These are phyloP conservation scores for Microhierax caerulescens DNA, from an alignment of 2,797 vertebrate genomes.

Conservation along the genomic window DNA sequence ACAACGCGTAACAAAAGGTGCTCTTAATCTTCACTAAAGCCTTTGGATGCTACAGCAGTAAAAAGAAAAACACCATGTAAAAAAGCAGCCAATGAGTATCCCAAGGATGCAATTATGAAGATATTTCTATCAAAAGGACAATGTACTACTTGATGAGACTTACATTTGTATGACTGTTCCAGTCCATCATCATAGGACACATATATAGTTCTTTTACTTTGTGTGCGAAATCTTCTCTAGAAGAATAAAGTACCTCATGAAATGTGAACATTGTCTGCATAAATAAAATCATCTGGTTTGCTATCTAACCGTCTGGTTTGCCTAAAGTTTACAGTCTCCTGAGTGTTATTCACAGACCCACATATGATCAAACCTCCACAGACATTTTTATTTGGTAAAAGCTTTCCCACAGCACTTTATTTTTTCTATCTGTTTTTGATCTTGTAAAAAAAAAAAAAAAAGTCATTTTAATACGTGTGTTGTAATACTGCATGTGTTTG, in stretches of 20 bases:
- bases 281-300: slow-evolving; percentile 76
- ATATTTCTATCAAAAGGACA: slow-evolving; percentile 68
- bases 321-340: slow-evolving; percentile 72
- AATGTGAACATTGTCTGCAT: slow-evolving; percentile 68
- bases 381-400: slow-evolving; percentile 61
- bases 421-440: slow-evolving; percentile 68
- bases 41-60: neutral
- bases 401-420: slow-evolving; percentile 74
- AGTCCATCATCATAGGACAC: neutral
- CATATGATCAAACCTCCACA: slow-evolving; percentile 66
- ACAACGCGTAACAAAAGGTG: neutral
- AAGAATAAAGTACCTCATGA: slow-evolving; percentile 59
- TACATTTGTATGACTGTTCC: slow-evolving; percentile 71
- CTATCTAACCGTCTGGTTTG: slow-evolving; percentile 70
- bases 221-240: neutral
- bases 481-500: slow-evolving; percentile 35
- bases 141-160: slow-evolving; percentile 85
- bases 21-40: neutral
- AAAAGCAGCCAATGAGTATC: neutral
- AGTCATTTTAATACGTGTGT: slow-evolving; percentile 28
- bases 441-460: slow-evolving; percentile 50
- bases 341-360: slow-evolving; percentile 67
- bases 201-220: neutral
- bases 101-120: neutral
- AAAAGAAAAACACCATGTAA: neutral